A percentile compares a stretch with the other conserved stretches of the same genome.
Evolutionary conservation across 2,797 vertebrate genomes (phyloP).

Genomic region (Astyanax mexicanus): DNA sequence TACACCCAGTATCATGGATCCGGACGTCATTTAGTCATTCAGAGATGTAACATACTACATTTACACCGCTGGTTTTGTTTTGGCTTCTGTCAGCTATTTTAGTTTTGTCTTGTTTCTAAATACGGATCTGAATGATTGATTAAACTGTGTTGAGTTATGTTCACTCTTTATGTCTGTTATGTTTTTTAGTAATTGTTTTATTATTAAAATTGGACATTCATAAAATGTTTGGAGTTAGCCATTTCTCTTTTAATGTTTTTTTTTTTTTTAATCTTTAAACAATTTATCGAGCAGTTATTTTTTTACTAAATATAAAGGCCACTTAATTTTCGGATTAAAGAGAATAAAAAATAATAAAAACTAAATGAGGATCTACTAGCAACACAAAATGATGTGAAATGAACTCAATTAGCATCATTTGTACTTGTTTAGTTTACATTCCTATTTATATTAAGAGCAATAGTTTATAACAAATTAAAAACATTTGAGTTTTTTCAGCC

Average conservation of each 20-base stretch:
- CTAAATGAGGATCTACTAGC: too few species aligned
- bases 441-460: too few species aligned
- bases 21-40: not conserved
- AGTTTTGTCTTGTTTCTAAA: slow-evolving; percentile 16
- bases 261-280: not conserved
- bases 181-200: slow-evolving; percentile 73
- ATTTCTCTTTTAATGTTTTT: not conserved
- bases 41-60: slow-evolving; percentile 14
- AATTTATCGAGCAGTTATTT: too few species aligned
- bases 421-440: too few species aligned
- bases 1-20: slow-evolving; percentile 41
- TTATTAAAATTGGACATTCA: slow-evolving; percentile 69
- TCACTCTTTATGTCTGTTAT: slow-evolving; percentile 67
- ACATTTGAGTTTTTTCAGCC: too few species aligned
- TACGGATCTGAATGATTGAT: slow-evolving; percentile 40
- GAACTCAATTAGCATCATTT: too few species aligned
- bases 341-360: too few species aligned
- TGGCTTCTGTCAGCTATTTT: slow-evolving; percentile 11
- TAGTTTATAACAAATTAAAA: too few species aligned
- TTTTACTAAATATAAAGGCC: too few species aligned
- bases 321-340: too few species aligned
- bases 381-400: too few species aligned
- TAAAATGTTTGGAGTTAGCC: not conserved
- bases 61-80: slow-evolving; percentile 18
- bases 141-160: slow-evolving; percentile 32